phyloP scores from a whole-genome alignment of 2,113 vertebrate genomes.

The Proterorhinus semilunaris region DNA sequence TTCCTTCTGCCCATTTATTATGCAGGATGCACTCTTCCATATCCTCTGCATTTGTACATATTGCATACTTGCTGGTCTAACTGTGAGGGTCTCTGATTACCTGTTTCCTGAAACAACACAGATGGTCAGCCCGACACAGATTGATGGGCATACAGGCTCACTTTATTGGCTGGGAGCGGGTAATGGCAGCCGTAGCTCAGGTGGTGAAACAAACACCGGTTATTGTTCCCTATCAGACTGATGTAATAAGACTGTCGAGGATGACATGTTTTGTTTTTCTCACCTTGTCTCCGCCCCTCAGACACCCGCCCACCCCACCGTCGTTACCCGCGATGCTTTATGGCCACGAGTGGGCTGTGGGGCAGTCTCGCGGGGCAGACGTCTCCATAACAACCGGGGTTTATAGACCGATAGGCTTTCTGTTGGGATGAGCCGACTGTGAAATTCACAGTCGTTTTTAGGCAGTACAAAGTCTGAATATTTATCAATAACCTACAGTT shows the following conservation, averaged over 20 bases:
- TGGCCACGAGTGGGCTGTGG: slow-evolving; percentile 58
- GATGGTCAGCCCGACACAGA: slow-evolving; percentile 67
- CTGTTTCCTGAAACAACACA: slow-evolving; percentile 60
- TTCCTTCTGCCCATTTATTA: neutral
- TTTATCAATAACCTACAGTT: neutral
- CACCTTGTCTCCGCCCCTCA: slow-evolving; percentile 17
- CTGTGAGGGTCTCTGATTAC: slow-evolving; percentile 62
- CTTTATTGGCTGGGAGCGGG: slow-evolving; percentile 51
- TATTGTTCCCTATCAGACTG: slow-evolving; percentile 67
- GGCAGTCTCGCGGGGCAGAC: slow-evolving; percentile 55
- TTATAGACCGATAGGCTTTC: slow-evolving; percentile 50
- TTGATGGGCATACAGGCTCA: slow-evolving; percentile 59
- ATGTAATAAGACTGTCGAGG: slow-evolving; percentile 67
- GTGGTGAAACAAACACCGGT: slow-evolving; percentile 67
- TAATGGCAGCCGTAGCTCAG: slow-evolving; percentile 69
- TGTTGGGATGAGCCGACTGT: slow-evolving; percentile 25
- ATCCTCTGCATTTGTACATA: slow-evolving; percentile 16
- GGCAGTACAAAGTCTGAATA: neutral
- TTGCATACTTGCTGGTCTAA: slow-evolving; percentile 36
- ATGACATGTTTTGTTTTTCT: slow-evolving; percentile 68
- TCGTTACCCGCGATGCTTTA: slow-evolving; percentile 58
- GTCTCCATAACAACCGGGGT: slow-evolving; percentile 68
- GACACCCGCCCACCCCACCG: neutral
- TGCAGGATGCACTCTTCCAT: neutral
- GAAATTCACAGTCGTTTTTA: slow-evolving; percentile 28